Conservation (phyloP, 2,797 vertebrate species). For the Sebastes dallii region DNA sequence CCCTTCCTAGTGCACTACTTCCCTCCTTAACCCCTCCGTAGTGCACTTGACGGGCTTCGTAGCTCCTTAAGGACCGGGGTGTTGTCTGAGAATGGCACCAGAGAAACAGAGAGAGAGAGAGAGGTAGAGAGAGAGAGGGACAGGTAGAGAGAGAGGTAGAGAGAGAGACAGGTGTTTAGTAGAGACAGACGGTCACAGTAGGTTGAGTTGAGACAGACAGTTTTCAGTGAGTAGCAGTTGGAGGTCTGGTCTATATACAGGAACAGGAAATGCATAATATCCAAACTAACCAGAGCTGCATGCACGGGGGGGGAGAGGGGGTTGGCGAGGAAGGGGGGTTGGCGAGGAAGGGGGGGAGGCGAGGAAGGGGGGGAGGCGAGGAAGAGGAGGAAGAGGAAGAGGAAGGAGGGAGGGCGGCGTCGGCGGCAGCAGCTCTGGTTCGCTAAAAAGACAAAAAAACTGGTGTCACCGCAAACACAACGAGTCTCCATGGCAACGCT, state of each 20-base stretch:
- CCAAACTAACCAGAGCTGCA: conserved; percentile 54
- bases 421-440: not conserved
- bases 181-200: conserved; percentile 50
- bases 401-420: no score
- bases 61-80: conserved; percentile 72
- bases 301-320: not conserved
- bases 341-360: no score
- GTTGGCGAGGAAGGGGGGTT: not conserved
- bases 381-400: not conserved
- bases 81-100: conserved; percentile 77
- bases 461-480: not conserved
- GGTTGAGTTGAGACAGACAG: not conserved
- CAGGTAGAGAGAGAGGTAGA: conserved; percentile 24
- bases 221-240: conserved; percentile 15
- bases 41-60: conserved; percentile 24
- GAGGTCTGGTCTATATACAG: conserved; percentile 67
- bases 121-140: conserved; percentile 14
- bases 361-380: no score
- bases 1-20: not conserved
- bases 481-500: not conserved
- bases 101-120: conserved; percentile 54
- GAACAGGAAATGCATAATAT: conserved; percentile 66
- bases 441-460: not conserved
- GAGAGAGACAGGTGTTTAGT: conserved; percentile 7
- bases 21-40: not conserved